Percentiles rank a stretch among this genome's conserved stretches.
phyloP scores from a whole-genome alignment of 2,797 vertebrate species.

The Melopsittacus undulatus region DNA sequence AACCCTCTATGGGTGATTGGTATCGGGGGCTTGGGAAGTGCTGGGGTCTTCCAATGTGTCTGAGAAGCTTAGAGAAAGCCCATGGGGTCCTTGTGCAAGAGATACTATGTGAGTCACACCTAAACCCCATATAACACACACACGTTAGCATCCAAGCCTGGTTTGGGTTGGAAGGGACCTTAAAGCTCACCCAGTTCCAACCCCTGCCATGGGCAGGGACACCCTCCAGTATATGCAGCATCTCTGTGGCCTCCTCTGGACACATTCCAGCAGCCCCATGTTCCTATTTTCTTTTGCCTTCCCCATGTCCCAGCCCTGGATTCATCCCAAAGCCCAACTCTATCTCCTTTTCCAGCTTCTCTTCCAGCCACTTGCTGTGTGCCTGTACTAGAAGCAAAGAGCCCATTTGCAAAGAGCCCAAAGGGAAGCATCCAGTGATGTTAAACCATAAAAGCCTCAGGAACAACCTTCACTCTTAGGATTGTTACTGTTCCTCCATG shows the following conservation, averaged over 20 bases:
- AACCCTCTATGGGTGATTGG: neutral
- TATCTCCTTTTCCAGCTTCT: neutral
- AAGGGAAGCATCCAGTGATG: rapidly evolving
- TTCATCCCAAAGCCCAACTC: neutral
- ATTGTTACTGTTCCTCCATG: neutral
- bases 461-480: neutral
- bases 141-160: neutral
- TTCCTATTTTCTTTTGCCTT: neutral
- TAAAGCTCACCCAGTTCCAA: neutral
- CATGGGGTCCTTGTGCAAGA: rapidly evolving
- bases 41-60: neutral
- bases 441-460: neutral
- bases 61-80: neutral
- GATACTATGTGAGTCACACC: rapidly evolving
- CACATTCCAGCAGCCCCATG: neutral
- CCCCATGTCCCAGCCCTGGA: rapidly evolving
- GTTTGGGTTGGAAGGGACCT: neutral
- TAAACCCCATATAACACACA: rapidly evolving
- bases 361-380: neutral
- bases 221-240: neutral
- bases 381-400: neutral
- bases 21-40: neutral
- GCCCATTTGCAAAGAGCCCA: neutral
- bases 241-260: neutral
- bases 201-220: neutral